Evolutionary conservation across 1,140 invertebrate species (phyloP).

Genomic region (Tigriopus japonicus): DNA sequence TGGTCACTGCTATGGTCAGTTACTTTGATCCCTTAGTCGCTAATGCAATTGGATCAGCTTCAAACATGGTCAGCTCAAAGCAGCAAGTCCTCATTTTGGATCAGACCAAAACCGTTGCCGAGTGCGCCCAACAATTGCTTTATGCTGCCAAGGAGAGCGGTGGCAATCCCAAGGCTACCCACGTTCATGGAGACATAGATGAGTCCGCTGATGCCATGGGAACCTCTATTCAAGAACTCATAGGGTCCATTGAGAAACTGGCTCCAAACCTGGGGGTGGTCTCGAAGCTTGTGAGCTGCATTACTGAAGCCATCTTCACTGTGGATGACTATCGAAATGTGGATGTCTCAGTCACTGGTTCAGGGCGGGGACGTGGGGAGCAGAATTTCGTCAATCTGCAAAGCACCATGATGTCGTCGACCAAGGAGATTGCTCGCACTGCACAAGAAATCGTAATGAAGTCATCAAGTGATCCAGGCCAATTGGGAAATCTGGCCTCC

Average conservation of each 20-base stretch:
- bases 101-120: conserved; percentile 81
- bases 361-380: conserved; percentile 23
- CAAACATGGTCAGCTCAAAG: conserved; percentile 67
- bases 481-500: conserved; percentile 55
- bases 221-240: conserved; percentile 43
- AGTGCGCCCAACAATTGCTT: conserved; percentile 66
- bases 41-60: conserved; percentile 57
- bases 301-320: conserved; percentile 61
- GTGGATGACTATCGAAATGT: conserved; percentile 41
- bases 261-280: conserved; percentile 63
- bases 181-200: conserved; percentile 60
- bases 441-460: conserved; percentile 82
- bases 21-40: conserved; percentile 67
- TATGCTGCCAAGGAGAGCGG: conserved; percentile 68
- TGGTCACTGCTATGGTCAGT: conserved; percentile 55
- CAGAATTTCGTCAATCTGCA: conserved; percentile 78
- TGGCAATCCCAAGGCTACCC: conserved; percentile 69
- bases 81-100: conserved; percentile 73
- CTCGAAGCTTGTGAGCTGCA: conserved; percentile 66
- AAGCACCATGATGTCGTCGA: conserved; percentile 78
- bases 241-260: conserved; percentile 57
- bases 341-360: no score
- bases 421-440: conserved; percentile 80
- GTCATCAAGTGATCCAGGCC: conserved; percentile 42
- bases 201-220: conserved; percentile 54